Conservation (phyloP, 2,888 invertebrate species). For the Hirtodrosophila cameraria region DNA sequence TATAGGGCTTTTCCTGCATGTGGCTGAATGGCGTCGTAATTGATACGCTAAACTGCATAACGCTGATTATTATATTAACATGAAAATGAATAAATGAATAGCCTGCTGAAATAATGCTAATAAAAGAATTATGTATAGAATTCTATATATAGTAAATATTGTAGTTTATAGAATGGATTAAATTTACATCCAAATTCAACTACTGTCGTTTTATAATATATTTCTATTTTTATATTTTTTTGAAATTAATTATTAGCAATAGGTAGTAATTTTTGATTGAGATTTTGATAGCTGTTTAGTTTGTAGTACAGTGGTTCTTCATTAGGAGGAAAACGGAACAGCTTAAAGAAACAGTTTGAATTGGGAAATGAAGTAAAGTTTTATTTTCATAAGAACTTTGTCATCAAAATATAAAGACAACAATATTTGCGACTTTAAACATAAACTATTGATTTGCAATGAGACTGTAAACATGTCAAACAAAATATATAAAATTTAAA, state of each 20-base stretch:
- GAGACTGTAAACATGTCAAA: no score
- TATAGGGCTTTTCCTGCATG: constrained; percentile 47
- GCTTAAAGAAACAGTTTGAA: no score
- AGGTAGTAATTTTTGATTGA: constrained; percentile 54
- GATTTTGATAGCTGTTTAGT: no score
- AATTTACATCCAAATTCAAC: neutral
- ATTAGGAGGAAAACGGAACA: no score
- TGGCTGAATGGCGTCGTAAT: constrained; percentile 62
- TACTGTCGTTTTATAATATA: neutral
- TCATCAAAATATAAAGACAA: no score
- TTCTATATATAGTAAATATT: constrained; percentile 1
- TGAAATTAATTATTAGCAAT: constrained; percentile 64
- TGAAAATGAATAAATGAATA: constrained; percentile 60
- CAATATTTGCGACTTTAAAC: no score
- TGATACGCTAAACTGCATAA: constrained; percentile 77
- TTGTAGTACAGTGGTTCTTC: no score
- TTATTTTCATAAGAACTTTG: no score
- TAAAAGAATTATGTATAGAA: no score
- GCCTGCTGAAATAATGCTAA: constrained; percentile 8
- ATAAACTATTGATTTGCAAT: no score
- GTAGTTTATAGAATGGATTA: neutral
- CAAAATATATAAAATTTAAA: no score
- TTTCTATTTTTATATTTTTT: constrained; percentile 1
- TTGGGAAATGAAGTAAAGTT: no score
- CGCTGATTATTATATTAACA: constrained; percentile 72